Evolutionary conservation across 2,113 vertebrate species (phyloP), one percentile per base, ranked within the genome.

Genomic region (Phaetusa simplex): DNA sequence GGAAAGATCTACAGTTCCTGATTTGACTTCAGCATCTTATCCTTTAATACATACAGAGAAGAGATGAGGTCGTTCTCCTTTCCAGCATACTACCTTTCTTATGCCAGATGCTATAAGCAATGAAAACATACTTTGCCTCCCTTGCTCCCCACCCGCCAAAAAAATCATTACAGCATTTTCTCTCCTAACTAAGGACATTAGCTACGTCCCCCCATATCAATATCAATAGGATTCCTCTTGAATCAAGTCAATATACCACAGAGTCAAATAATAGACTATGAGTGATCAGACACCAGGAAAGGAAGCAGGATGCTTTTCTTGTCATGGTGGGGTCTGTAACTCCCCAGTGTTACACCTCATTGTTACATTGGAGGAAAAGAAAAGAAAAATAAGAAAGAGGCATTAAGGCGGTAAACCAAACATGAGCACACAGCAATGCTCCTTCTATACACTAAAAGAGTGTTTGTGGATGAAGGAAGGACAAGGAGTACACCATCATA

Each of bases 31-130:
- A 82, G 52, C 69, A 83, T 65, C 67, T 96, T 45, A 72, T 67
- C 62, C 34, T 95, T 91, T 84, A 81, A 96, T 56, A 94, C 13
- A 92, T n/a, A 79, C 56, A 77, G 80, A 92, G 19, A 72, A 72
- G 27, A 88, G 53, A 94, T 69, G 67, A 93, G 34, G 27, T 61
- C 0, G 7, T 50, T 93, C 69, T 88, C 64, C 64, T 85, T 90
- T 66, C 65, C 27, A 91, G 32, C 1, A 0, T 84, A 85, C 71
- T 90, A 84, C 17, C 14, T 88, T 90, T 86, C 73, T 88, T 36
- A 50, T 15, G 36, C 36, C 53, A 89, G 73, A 79, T 62, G 32
- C 53, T 73, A 23, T 36, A 90, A 83, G 55, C 16, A 82, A 89
- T 50, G 64, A 95, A 95, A 91, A 53, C 11, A 45, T 7, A 49